These are phyloP conservation scores for Scartelaos histophorus DNA, from an alignment of 2,113 vertebrate genomes.

Conservation along the genomic window DNA sequence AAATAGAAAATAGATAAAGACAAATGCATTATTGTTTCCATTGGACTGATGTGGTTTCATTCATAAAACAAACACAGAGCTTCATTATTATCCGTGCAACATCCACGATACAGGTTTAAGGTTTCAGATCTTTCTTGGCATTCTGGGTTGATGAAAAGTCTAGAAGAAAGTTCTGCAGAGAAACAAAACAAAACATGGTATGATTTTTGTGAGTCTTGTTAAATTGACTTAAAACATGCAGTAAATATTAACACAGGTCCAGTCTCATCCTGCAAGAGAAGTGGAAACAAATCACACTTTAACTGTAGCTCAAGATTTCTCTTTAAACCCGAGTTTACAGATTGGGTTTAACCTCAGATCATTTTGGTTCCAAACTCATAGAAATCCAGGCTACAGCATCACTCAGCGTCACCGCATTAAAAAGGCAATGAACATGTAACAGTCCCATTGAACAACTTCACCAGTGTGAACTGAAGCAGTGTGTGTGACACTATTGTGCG, in stretches of 20 bases:
- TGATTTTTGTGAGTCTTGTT: not conserved
- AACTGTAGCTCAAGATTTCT: conserved; percentile 3
- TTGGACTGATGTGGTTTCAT: not conserved
- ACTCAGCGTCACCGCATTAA: conserved; percentile 15
- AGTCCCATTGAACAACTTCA: conserved; percentile 70
- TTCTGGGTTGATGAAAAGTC: conserved; percentile 21
- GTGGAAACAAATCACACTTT: not conserved
- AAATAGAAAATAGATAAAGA: not conserved
- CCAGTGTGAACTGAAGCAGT: conserved; percentile 21
- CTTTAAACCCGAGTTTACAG: not conserved
- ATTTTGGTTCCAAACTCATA: not conserved
- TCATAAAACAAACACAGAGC: not conserved
- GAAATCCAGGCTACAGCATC: conserved; percentile 4
- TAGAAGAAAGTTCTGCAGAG: conserved; percentile 74
- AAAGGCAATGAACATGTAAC: conserved; percentile 70
- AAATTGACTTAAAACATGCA: not conserved
- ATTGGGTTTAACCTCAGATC: not conserved
- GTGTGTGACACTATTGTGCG: not conserved
- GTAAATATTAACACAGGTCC: not conserved
- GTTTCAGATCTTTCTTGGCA: conserved; percentile 38
- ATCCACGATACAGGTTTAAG: not conserved
- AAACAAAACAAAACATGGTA: conserved; percentile 4
- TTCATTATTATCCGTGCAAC: not conserved
- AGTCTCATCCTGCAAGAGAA: conserved; percentile 8
- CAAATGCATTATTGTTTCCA: not conserved